Percentiles rank a stretch among this genome's conserved stretches.
Conservation (phyloP, 2,797 vertebrate species). For the Smutsia temminckii region DNA sequence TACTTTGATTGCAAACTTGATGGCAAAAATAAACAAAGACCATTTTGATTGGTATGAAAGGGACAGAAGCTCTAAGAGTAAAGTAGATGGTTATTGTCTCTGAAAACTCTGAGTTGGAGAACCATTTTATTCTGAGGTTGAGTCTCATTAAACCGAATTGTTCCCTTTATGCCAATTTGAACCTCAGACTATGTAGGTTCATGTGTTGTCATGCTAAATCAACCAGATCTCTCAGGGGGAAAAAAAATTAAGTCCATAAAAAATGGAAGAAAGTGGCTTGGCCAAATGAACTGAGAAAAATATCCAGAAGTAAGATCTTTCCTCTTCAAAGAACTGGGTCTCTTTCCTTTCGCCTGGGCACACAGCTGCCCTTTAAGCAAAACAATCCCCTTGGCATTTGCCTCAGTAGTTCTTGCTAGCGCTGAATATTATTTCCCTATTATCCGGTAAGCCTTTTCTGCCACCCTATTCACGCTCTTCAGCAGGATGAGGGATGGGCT, state of each 20-base stretch:
- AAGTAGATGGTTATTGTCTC: not conserved
- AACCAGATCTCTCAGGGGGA: not conserved
- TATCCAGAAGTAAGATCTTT: not conserved
- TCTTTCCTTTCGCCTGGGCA: not conserved
- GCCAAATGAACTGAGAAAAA: conserved; percentile 7
- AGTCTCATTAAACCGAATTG: not conserved
- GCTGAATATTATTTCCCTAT: not conserved
- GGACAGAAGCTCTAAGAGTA: not conserved
- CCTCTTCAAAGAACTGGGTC: not conserved
- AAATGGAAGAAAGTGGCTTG: not conserved
- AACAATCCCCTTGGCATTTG: not conserved
- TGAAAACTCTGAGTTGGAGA: not conserved
- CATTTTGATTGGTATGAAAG: not conserved
- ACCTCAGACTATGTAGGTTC: not conserved
- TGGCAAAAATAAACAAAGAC: not conserved
- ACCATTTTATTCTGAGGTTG: not conserved
- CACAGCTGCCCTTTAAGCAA: conserved; percentile 4
- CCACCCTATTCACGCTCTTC: not conserved
- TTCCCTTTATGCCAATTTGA: not conserved
- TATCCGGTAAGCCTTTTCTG: not conserved
- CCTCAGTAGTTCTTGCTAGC: not conserved
- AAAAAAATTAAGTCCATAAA: not conserved
- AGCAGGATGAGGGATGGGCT: not conserved
- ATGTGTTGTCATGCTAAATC: not conserved
- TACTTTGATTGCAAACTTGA: not conserved